Evolutionary conservation across 2,888 invertebrate genomes (phyloP).

Genomic region (Alviniconcha strummeri): DNA sequence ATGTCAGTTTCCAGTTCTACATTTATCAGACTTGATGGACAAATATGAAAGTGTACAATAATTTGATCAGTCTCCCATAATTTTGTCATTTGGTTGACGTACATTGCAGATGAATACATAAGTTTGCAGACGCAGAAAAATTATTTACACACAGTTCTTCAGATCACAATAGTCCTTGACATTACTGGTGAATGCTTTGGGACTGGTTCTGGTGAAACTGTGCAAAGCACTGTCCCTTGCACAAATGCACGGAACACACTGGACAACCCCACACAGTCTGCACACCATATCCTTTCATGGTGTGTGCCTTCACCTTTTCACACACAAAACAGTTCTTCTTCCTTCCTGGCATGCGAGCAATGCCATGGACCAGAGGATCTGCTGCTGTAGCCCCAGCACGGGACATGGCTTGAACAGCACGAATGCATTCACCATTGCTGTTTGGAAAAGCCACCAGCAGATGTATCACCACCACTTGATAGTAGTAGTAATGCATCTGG

Average conservation of each 20-base stretch:
- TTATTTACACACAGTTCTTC: too few species aligned
- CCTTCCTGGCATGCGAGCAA: not conserved
- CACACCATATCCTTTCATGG: not conserved
- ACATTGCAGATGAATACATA: not conserved
- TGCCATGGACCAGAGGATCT: not conserved
- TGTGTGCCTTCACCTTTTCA: not conserved
- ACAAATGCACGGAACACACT: not conserved
- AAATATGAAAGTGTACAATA: too few species aligned
- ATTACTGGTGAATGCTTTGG: not conserved
- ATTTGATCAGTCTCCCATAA: not conserved
- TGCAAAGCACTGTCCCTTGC: not conserved
- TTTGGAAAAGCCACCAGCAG: conserved; percentile 32
- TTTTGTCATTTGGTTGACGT: not conserved
- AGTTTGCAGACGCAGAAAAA: not conserved
- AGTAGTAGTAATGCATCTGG: conserved; percentile 34
- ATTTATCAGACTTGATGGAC: too few species aligned
- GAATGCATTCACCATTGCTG: conserved; percentile 27
- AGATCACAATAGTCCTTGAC: not conserved
- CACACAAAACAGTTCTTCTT: conserved; percentile 4
- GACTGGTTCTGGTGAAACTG: not conserved
- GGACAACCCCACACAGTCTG: not conserved
- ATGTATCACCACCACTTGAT: conserved; percentile 41
- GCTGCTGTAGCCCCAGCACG: not conserved
- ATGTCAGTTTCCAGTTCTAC: too few species aligned
- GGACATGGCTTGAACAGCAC: not conserved